Base-by-base conservation (phyloP, 2,113 vertebrate genomes). In the Mastomys natalensis region DNA sequence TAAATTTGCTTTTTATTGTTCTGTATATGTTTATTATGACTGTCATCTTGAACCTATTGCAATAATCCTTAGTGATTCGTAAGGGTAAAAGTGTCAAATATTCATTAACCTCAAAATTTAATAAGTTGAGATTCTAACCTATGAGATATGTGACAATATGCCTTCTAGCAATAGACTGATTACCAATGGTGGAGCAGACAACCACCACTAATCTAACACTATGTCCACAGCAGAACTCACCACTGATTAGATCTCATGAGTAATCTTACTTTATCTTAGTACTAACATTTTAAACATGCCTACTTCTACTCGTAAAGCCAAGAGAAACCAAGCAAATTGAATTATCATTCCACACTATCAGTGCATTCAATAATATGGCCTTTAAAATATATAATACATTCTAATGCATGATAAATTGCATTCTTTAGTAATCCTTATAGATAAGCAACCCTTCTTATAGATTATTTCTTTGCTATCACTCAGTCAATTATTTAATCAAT, bases 1-100 rank as follows among this genome's bases (percentile, higher is more conserved):
- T 96, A 96, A 96, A 97, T 90, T 48, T 89, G 76, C 72, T 91
- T 96, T 97, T 96, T 95, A 95, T 95, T 97, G 60, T 95, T 84
- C 90, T 88, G 1, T 88, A 86, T 90, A 66, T 97, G 93, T 95
- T 96, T 96, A 97, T 97, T 94, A 95, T 34, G 66, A 95, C 90
- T 96, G 87, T 74, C 93, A 93, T 94, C 93, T 81, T 81, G 96
- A 97, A 89, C 93, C 88, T 92, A 73, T 77, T 77, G 16, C 93
- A 96, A 82, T 94, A 96, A 96, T 85, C 29, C 60, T 34, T 96
- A 90, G 91, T 95, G 96, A 91, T 97, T 91, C 64, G 58, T 77
- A 55, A 45, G 92, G 93, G 77, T 70, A 96, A 92, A 94, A 90
- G 76, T 86, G 88, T 96, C 95, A 95, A 96, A 72, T 97, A 87